phyloP scores from a whole-genome alignment of 1,140 invertebrate genomes.

The Brachionus rubens region DNA sequence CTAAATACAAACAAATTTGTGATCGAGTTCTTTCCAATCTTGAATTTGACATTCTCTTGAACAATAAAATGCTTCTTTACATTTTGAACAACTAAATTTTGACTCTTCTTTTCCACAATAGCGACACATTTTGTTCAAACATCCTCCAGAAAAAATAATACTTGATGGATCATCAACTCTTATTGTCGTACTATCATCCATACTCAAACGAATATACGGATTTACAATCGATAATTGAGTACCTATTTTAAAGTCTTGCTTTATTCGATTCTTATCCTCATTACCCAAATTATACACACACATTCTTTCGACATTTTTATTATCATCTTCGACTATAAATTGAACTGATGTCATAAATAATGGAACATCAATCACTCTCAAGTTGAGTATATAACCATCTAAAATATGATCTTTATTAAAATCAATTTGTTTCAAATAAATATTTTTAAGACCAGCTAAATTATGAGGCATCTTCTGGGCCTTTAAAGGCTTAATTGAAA shows the following conservation, averaged over 20 bases:
- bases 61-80: neutral
- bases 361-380: neutral
- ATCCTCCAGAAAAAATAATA: neutral
- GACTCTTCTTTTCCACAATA: neutral
- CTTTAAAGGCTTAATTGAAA: neutral
- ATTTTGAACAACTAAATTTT: neutral
- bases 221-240: neutral
- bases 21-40: neutral
- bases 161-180: neutral
- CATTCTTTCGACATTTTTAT: neutral
- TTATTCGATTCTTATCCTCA: neutral
- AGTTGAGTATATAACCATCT: neutral
- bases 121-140: neutral
- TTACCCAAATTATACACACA: neutral
- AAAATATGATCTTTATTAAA: neutral
- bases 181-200: neutral
- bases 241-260: neutral
- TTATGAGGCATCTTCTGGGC: neutral
- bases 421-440: slow-evolving; percentile 1
- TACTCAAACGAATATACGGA: neutral
- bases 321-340: neutral
- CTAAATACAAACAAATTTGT: slow-evolving; percentile 10
- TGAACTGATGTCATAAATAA: neutral
- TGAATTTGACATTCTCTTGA: slow-evolving; percentile 9
- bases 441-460: neutral